phyloP scores from a whole-genome alignment of 2,888 invertebrate genomes.

The Phasia obesa region DNA sequence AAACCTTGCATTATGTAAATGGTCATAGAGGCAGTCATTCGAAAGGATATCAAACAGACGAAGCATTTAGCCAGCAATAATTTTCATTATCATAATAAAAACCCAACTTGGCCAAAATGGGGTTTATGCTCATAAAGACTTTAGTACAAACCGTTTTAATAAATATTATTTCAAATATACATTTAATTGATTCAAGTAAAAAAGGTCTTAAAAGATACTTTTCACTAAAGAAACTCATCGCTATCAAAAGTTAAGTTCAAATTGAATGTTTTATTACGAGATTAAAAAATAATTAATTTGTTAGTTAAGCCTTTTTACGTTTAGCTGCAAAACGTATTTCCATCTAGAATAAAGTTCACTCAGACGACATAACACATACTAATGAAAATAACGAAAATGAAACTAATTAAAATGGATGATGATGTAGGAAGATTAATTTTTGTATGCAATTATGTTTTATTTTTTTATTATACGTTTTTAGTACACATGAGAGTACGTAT shows the following conservation, averaged over 20 bases:
- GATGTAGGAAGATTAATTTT: conserved; percentile 26
- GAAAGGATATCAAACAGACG: conserved; percentile 13
- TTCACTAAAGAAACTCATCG: no score
- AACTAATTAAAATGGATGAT: conserved; percentile 52
- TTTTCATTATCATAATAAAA: conserved; percentile 50
- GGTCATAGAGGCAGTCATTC: neutral
- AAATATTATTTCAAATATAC: conserved; percentile 12
- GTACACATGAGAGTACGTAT: conserved; percentile 11
- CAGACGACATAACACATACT: no score
- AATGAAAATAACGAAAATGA: conserved; percentile 18
- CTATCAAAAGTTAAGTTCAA: no score
- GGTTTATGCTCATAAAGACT: conserved; percentile 18
- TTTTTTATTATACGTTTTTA: neutral
- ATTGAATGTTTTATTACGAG: no score
- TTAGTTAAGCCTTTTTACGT: no score
- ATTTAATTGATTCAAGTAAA: conserved; percentile 8
- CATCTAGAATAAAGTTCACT: no score
- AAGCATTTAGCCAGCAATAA: conserved; percentile 48
- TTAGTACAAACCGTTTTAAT: neutral
- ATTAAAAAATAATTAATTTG: no score
- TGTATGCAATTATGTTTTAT: neutral
- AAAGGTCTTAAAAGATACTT: no score
- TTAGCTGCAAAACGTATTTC: no score
- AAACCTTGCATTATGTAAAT: conserved; percentile 7
- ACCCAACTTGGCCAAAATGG: conserved; percentile 28